These are phyloP conservation scores for Julus scanicus DNA, from an alignment of 2,888 invertebrate genomes.

Conservation along the genomic window DNA sequence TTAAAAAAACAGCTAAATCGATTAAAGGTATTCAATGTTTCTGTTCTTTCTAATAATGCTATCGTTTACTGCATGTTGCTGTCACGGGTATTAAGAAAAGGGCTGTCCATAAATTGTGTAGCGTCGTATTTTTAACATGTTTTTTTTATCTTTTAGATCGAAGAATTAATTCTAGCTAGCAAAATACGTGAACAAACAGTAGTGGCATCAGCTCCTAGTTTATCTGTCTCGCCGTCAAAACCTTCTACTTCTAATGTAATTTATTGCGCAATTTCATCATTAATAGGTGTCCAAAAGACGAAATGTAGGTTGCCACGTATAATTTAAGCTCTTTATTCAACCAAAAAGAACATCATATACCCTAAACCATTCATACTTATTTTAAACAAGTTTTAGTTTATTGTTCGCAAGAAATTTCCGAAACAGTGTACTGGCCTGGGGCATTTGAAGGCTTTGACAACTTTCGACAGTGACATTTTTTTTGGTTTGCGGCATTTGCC, in stretches of 20 bases:
- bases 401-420: too few relatives aligned
- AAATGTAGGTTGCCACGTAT: too few relatives aligned
- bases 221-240: neutral
- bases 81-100: neutral
- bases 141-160: neutral
- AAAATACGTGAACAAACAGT: neutral
- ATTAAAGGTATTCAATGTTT: constrained; percentile 55
- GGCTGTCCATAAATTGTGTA: neutral
- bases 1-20: constrained; percentile 48
- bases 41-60: neutral
- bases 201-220: neutral
- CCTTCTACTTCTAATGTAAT: constrained; percentile 2
- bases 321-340: too few relatives aligned
- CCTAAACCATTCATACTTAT: too few relatives aligned
- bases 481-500: too few relatives aligned
- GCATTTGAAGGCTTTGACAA: too few relatives aligned
- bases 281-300: too few relatives aligned
- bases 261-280: too few relatives aligned
- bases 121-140: neutral
- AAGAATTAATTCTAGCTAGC: neutral
- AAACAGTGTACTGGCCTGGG: too few relatives aligned
- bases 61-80: neutral
- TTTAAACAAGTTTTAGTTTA: too few relatives aligned
- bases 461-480: too few relatives aligned
- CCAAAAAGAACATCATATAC: too few relatives aligned